Base-by-base conservation (phyloP, 2,888 invertebrate species). In the Macaria notata region DNA sequence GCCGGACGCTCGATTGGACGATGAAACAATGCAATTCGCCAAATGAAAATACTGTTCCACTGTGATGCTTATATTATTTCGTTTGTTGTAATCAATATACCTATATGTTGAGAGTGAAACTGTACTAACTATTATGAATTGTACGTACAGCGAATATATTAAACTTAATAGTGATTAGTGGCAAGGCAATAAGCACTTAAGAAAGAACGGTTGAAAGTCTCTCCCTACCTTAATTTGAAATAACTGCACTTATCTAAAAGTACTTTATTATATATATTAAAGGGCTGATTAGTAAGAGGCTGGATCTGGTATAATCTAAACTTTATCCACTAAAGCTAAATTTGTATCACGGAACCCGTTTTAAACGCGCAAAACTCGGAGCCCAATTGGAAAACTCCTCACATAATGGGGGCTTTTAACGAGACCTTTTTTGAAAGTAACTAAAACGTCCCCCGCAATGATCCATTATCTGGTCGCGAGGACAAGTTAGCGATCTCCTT, bases 401-500 rank as follows among this genome's bases (percentile, higher is more conserved):
- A 84, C 88, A 88, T 88, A 88, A 88, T 84, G 78, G 81, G 74
- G 81, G 81, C 84, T 83, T 83, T 88, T 88, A 88, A 86, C 83
- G 83, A 83, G 80, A 79, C 85, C 83, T 85, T 86, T 87, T 86
- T 84, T 80, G 77, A 75, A 85, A 86, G 81, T 85, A 85, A 84
- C 86, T 87, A 86, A 87, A 88, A 86, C 83, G 84, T 74, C 79
- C 84, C 80, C 81, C 79, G 78, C 86, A 88, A 90, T 90, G 89
- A 90, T 88, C 90, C 90, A 90, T 90, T 91, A 90, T 89, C 87
- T 84, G 78, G 86, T 86, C 86, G 81, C 84, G 83, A 85, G 82
- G 87, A 90, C 90, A 89, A 91, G 91, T 90, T 90, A 88, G 88
- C 88, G 87, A 90, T 90, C 89, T 88, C 83, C 85, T 89, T 88